phyloP scores from a whole-genome alignment of 2,888 invertebrate species.

The Heliconius aoede region DNA sequence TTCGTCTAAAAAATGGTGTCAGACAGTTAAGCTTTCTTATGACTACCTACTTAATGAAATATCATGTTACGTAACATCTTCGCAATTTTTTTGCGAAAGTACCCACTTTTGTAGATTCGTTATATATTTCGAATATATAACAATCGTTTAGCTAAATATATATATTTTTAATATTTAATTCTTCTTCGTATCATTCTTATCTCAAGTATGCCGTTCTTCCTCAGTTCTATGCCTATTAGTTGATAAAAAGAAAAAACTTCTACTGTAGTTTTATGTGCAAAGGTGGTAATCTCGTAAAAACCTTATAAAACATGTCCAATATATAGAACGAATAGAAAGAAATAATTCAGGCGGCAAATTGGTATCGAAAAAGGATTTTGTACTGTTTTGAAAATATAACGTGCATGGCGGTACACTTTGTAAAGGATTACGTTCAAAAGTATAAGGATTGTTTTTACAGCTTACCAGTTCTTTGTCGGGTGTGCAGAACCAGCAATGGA shows the following conservation, averaged over 20 bases:
- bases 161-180: background rate
- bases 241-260: background rate
- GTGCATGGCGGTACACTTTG: constrained; percentile 71
- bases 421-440: constrained; percentile 73
- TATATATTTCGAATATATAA: background rate
- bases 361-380: constrained; percentile 80
- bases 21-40: constrained; percentile 45
- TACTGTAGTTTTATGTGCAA: constrained; percentile 31
- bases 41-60: constrained; percentile 15
- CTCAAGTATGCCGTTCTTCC: background rate
- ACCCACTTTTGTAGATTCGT: background rate
- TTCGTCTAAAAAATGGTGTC: constrained; percentile 49
- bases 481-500: constrained; percentile 60
- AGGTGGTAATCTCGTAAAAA: constrained; percentile 52
- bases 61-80: constrained; percentile 31
- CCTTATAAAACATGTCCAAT: constrained; percentile 64
- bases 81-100: background rate
- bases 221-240: background rate
- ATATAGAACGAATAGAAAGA: constrained; percentile 62
- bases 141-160: too few species aligned
- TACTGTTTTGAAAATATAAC: constrained; percentile 81
- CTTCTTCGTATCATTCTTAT: too few species aligned
- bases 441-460: constrained; percentile 81
- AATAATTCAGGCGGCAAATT: constrained; percentile 79
- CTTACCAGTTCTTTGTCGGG: constrained; percentile 80